Evolutionary conservation across 2,797 vertebrate species (phyloP).

Genomic region (Phataginus tricuspis): DNA sequence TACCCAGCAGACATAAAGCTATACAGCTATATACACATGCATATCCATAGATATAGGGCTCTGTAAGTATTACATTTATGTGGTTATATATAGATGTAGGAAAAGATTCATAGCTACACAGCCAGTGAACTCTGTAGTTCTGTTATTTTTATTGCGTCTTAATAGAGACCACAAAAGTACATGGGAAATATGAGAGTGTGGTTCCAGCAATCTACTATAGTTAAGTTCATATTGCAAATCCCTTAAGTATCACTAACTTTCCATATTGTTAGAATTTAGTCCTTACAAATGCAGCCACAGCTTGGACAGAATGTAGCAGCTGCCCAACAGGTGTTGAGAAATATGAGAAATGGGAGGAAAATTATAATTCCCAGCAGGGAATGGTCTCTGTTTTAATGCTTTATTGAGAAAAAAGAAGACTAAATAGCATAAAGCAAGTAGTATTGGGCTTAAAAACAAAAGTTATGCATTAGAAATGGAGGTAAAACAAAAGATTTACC

Average conservation of each 20-base stretch:
- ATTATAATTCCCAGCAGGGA: constrained; percentile 49
- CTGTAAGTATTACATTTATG: not conserved
- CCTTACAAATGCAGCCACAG: constrained; percentile 34
- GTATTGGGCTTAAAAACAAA: not conserved
- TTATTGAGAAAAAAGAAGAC: not conserved
- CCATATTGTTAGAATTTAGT: constrained; percentile 69
- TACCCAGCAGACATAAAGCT: not conserved
- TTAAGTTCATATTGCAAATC: constrained; percentile 75
- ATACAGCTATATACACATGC: not conserved
- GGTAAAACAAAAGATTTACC: not conserved
- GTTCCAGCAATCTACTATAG: constrained; percentile 53
- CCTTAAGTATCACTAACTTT: constrained; percentile 75
- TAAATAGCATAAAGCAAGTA: constrained; percentile 10
- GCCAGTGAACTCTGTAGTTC: constrained; percentile 40
- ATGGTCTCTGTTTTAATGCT: constrained; percentile 27
- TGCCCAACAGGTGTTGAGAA: constrained; percentile 79
- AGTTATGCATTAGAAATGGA: constrained; percentile 15
- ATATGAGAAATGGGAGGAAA: constrained; percentile 60
- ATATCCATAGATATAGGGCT: not conserved
- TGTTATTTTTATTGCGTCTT: constrained; percentile 75
- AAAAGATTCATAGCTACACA: not conserved
- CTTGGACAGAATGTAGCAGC: constrained; percentile 61
- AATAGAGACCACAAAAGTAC: constrained; percentile 61
- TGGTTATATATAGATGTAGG: constrained; percentile 24
- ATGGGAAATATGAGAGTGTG: constrained; percentile 68